Base-by-base conservation (phyloP, 2,888 invertebrate species). In the Trichogramma dendrolimi region DNA sequence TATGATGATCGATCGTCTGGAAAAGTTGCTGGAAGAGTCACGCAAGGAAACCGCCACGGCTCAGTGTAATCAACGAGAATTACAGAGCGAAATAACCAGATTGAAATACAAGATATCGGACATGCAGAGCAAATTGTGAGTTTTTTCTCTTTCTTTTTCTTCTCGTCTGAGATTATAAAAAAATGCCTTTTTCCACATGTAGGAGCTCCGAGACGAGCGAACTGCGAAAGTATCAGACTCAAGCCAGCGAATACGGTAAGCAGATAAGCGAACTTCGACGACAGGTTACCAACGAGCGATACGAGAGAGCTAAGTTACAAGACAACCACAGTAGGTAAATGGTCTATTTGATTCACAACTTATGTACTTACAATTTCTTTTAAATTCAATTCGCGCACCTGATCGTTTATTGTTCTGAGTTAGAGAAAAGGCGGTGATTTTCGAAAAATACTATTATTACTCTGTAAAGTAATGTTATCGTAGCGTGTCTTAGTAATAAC, bases 31-130 rank as follows among this genome's bases (percentile, higher is more conserved):
- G 49, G 80, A 81, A 47, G 81, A 83, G 59, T 81, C 85, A 7
- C 81, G 86, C 42, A 81, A 83, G 58, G 87, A 87, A 69, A 80
- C 84, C n/a, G 85, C 87, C 40, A 84, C 86, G 63, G 80, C 85
- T 44, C 85, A 86, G 71, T 71, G 87, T 48, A 80, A 82, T 10
- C 82, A 87, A 72, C 86, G 88, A 71, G 87, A 88, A 78, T 81
- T 88, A 42, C 84, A 86, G 67, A 80, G 82, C 57, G 87, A 88
- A 77, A 82, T 87, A 39, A 79, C 81, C 63, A 81, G 81, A 55
- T 75, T 87, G 64, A 86, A 85, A 70, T 80, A 82, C 47, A 83
- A 82, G 72, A 78, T 86, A 8, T 71, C 75, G 8, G 83, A 83
- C 42, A 73, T 84, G n/a, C 81, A 83, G 66, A 74, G 73, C 27